Evolutionary conservation across 2,888 invertebrate genomes (phyloP).

Genomic region (Tenthredo mesomela): DNA sequence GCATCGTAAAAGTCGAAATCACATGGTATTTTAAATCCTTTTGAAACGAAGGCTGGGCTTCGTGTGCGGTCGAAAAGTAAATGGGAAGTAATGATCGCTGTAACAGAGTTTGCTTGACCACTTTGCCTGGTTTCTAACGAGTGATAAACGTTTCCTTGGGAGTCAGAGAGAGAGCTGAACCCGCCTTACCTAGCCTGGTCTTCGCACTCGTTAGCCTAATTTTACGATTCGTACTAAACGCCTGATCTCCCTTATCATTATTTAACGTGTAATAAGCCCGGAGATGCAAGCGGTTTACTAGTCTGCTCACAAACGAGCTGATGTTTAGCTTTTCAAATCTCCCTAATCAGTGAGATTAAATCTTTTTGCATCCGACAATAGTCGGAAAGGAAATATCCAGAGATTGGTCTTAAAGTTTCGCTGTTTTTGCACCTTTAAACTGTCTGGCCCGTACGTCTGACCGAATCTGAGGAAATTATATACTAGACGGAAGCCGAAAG

Average conservation of each 20-base stretch:
- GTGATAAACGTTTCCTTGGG: constrained; percentile 59
- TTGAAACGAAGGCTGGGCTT: constrained; percentile 8
- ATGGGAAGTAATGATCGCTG: constrained; percentile 66
- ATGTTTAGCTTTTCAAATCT: not conserved
- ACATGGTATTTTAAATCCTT: constrained; percentile 31
- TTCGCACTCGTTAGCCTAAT: constrained; percentile 71
- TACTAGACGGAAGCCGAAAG: not conserved
- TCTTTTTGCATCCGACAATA: not conserved
- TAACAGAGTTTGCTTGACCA: constrained; percentile 64
- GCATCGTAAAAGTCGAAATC: constrained; percentile 37
- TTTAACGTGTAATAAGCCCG: constrained; percentile 59
- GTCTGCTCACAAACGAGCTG: not conserved
- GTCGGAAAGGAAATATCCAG: not conserved
- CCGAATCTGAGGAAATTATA: constrained; percentile 15
- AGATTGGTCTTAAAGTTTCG: not conserved
- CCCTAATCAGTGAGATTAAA: constrained; percentile 35
- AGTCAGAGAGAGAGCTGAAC: constrained; percentile 12
- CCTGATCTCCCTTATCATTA: constrained; percentile 61
- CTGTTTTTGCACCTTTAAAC: constrained; percentile 22
- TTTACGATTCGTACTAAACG: constrained; percentile 67
- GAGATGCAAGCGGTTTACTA: not conserved
- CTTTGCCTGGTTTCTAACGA: constrained; percentile 66
- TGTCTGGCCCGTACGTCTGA: not conserved
- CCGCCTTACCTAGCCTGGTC: constrained; percentile 54
- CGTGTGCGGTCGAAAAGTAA: constrained; percentile 70